phyloP scores from a whole-genome alignment of 2,888 invertebrate genomes.

The Epistrophella euchroma region DNA sequence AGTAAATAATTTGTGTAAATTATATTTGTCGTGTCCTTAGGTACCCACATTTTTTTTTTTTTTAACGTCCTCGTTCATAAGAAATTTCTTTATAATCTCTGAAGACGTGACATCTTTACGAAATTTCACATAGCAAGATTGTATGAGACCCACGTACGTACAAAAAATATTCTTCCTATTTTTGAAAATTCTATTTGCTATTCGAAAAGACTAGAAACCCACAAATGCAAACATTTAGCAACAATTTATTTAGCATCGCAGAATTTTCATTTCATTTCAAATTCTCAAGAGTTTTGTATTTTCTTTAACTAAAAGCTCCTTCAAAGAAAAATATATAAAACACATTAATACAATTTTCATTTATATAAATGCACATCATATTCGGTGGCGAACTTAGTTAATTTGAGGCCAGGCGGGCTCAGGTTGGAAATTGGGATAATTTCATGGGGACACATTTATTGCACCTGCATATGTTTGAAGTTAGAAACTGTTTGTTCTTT shows the following conservation, averaged over 20 bases:
- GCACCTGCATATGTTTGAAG: no score
- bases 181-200: conserved; percentile 27
- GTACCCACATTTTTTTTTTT: not conserved
- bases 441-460: no score
- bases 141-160: not conserved
- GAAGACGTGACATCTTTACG: not conserved
- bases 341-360: not conserved
- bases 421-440: no score
- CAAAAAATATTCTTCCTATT: conserved; percentile 7
- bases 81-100: not conserved
- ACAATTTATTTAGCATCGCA: conserved; percentile 25
- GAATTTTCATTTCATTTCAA: conserved; percentile 19
- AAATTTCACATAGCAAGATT: not conserved
- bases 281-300: conserved; percentile 16
- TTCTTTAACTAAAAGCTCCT: conserved; percentile 18
- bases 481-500: no score
- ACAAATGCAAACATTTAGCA: conserved; percentile 32
- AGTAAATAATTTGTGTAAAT: no score
- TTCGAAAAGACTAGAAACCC: conserved; percentile 16
- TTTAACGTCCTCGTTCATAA: not conserved
- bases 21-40: no score
- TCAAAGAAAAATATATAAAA: not conserved
- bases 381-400: not conserved
- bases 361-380: not conserved
- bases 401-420: not conserved